Conservation (phyloP, 2,888 invertebrate species). For the Sesamia inferens region DNA sequence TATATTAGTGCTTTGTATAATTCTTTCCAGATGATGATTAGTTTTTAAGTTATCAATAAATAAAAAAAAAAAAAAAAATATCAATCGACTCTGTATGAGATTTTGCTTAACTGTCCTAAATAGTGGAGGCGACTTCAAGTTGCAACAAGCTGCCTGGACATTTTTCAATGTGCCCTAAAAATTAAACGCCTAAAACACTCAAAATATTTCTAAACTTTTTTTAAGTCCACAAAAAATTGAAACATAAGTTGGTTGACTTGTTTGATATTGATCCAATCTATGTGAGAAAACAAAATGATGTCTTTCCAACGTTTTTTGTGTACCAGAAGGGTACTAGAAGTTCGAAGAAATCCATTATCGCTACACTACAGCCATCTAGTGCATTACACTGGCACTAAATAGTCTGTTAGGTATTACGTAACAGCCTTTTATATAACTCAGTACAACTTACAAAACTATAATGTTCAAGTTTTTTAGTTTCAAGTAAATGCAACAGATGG, state of each 20-base stretch:
- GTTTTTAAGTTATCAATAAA: neutral
- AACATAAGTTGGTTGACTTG: neutral
- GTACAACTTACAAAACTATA: neutral
- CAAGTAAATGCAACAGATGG: conserved; percentile 11
- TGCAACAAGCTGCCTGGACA: no score
- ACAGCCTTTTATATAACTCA: neutral
- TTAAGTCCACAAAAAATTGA: neutral
- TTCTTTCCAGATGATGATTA: neutral
- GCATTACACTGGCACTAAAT: neutral
- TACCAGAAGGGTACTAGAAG: no score
- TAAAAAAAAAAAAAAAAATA: no score
- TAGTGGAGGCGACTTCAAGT: neutral
- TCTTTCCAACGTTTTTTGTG: neutral
- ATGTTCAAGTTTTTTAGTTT: conserved; percentile 8
- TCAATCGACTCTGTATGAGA: neutral
- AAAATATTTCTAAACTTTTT: neutral
- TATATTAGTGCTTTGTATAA: neutral
- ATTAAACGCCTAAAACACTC: neutral
- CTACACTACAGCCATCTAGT: conserved; percentile 36
- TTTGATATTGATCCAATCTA: neutral
- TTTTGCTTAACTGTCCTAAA: neutral
- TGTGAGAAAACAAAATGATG: neutral
- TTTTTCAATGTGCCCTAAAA: neutral
- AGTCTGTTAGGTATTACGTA: neutral
- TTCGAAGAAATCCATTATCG: neutral